These are phyloP conservation scores for Proisotoma minuta DNA, from an alignment of 2,888 invertebrate species.

Conservation along the genomic window DNA sequence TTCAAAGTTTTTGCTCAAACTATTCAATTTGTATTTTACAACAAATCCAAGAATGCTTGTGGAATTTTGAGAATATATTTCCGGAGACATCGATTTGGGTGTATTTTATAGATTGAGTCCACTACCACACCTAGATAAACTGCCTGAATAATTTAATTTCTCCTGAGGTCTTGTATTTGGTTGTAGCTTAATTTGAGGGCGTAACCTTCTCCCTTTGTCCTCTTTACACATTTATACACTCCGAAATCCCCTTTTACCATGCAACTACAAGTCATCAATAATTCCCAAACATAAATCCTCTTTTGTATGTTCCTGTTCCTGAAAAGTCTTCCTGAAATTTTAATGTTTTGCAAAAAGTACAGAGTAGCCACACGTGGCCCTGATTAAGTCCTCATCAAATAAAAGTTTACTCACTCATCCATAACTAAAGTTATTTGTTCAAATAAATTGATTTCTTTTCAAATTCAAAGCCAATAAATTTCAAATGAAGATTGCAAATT, in stretches of 20 bases:
- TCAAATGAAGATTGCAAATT: too few relatives aligned
- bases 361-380: too few relatives aligned
- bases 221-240: constrained; percentile 46
- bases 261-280: constrained; percentile 4
- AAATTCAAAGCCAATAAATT: too few relatives aligned
- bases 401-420: too few relatives aligned
- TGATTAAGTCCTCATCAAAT: too few relatives aligned
- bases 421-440: too few relatives aligned
- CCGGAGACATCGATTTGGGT: background rate
- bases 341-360: too few relatives aligned
- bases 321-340: too few relatives aligned
- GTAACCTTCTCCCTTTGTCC: constrained; percentile 48
- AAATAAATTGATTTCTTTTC: too few relatives aligned
- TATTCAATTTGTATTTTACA: too few relatives aligned
- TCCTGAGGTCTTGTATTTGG: constrained; percentile 40
- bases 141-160: constrained; percentile 48
- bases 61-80: background rate
- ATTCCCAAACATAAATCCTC: background rate
- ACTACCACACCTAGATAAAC: constrained; percentile 48
- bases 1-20: too few relatives aligned
- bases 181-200: constrained; percentile 48
- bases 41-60: background rate
- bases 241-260: constrained; percentile 8
- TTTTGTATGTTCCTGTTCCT: too few relatives aligned
- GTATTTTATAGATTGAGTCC: constrained; percentile 44